Evolutionary conservation across 2,797 vertebrate genomes (phyloP).

Genomic region (Anisognathus igniventris): DNA sequence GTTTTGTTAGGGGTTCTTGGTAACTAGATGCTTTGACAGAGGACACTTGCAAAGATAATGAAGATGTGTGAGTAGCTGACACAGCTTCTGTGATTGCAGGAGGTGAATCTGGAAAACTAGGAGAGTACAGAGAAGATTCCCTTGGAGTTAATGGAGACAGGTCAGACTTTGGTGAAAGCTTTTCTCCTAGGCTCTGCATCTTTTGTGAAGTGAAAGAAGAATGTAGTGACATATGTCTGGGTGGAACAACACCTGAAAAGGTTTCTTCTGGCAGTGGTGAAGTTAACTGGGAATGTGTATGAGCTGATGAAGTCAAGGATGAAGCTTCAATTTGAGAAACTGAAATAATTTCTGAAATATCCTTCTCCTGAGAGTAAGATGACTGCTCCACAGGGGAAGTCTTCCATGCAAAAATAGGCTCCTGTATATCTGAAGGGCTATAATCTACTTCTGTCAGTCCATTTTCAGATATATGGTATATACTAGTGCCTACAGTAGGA

Average conservation of each 20-base stretch:
- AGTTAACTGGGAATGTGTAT: slow-evolving; percentile 87
- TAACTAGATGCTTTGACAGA: slow-evolving; percentile 64
- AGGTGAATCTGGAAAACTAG: slow-evolving; percentile 72
- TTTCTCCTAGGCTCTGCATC: slow-evolving; percentile 73
- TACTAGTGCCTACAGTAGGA: slow-evolving; percentile 67
- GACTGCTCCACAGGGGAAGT: slow-evolving; percentile 77
- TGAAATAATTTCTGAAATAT: slow-evolving; percentile 82
- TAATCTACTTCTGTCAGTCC: slow-evolving; percentile 94
- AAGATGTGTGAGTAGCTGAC: slow-evolving; percentile 11
- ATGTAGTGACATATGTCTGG: slow-evolving; percentile 75
- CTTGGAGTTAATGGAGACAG: slow-evolving; percentile 79
- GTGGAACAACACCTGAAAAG: slow-evolving; percentile 70
- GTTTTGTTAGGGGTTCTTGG: slow-evolving; percentile 66
- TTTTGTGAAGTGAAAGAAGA: slow-evolving; percentile 77
- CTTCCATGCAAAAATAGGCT: slow-evolving; percentile 72
- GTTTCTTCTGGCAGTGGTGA: slow-evolving; percentile 80
- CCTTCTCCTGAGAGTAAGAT: slow-evolving; percentile 81
- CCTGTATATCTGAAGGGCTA: slow-evolving; percentile 83
- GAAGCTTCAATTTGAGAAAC: slow-evolving; percentile 91
- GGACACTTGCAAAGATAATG: slow-evolving; percentile 34
- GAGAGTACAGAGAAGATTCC: slow-evolving; percentile 76
- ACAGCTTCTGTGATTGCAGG: slow-evolving; percentile 36
- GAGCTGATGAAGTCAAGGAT: slow-evolving; percentile 89
- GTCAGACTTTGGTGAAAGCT: slow-evolving; percentile 77
- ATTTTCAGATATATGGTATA: slow-evolving; percentile 87